Evolutionary conservation across 2,888 invertebrate genomes (phyloP).

Genomic region (Alviniconcha strummeri): DNA sequence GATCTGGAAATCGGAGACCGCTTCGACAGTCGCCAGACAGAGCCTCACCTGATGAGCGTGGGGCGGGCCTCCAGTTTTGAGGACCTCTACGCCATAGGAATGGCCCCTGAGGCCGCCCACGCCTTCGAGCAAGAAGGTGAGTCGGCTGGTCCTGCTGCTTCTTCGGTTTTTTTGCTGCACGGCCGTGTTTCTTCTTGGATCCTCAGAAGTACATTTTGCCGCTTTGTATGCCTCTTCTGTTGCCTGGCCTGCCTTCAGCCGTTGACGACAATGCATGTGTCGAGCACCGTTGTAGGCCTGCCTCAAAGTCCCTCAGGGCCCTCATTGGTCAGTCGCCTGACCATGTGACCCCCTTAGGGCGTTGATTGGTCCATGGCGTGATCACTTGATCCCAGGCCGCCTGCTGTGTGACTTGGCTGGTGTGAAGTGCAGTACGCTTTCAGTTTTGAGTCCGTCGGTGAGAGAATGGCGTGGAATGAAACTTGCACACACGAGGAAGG

Average conservation of each 20-base stretch:
- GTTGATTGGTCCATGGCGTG: slow-evolving; percentile 1
- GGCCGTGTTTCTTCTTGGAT: slow-evolving; percentile 2
- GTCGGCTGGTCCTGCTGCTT: slow-evolving; percentile 34
- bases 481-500: neutral
- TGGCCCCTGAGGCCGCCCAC: slow-evolving; percentile 24
- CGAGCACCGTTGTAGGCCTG: neutral
- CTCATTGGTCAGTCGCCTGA: no score
- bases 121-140: slow-evolving; percentile 30
- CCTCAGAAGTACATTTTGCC: slow-evolving; percentile 14
- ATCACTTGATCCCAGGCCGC: neutral
- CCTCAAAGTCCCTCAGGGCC: no score
- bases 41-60: slow-evolving; percentile 52
- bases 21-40: slow-evolving; percentile 64
- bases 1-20: slow-evolving; percentile 66
- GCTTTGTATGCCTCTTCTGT: slow-evolving; percentile 35
- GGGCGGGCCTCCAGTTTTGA: slow-evolving; percentile 65
- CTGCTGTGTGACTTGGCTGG: slow-evolving; percentile 20
- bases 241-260: slow-evolving; percentile 10
- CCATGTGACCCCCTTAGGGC: no score
- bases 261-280: neutral
- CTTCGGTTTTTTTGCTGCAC: slow-evolving; percentile 8
- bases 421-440: slow-evolving; percentile 19
- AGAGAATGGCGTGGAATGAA: neutral
- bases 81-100: slow-evolving; percentile 57
- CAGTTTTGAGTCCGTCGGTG: slow-evolving; percentile 2